Base-by-base conservation (phyloP, 2,797 vertebrate species). In the Tenualosa ilisha region DNA sequence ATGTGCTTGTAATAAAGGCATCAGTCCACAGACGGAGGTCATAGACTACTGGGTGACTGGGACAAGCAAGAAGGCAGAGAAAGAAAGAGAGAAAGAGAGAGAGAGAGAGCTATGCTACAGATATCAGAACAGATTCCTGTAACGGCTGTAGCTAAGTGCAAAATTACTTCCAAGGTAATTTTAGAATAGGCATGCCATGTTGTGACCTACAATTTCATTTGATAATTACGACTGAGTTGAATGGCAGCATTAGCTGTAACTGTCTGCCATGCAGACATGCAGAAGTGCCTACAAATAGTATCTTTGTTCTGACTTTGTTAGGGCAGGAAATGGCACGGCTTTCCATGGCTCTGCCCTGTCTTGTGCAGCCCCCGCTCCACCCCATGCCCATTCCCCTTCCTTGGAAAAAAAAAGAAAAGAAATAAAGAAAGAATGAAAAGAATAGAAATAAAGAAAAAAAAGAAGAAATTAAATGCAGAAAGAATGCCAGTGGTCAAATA, bases 291-390 rank as follows among this genome's bases (percentile, higher is more conserved):
- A 88, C 82, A 90, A 91, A 89, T 84, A 12, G 65, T 2, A 20
- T 83, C 82, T 92, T 90, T 92, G 89, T 93, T 84, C 51, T 1
- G 82, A 86, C 53, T 92, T 89, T 84, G 85, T 83, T 59, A 85
- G 86, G 86, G 63, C 89, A 88, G 88, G 90, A 90, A 91, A 89
- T 87, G 82, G 81, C 43, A 86, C 84, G 51, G 75, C 68, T 51
- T 2, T 54, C 49, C 59, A 51, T 88, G 89, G 88, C 93, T 46
- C 40, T 68, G 63, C 9, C 84, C 82, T 90, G 84, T 61, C 49
- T 59, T 84, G 85, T 85, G 88, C 56, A 40, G 86, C 82, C 89
- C 89, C 61, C 24, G 22, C 24, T 22, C n/a, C n/a, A 72, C 26
- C 31, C 65, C 59, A 63, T 11, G 1, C 59, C 59, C 22, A 63